These are phyloP conservation scores for Camptogramma bilineatum DNA, from an alignment of 2,888 invertebrate genomes.

Conservation along the genomic window DNA sequence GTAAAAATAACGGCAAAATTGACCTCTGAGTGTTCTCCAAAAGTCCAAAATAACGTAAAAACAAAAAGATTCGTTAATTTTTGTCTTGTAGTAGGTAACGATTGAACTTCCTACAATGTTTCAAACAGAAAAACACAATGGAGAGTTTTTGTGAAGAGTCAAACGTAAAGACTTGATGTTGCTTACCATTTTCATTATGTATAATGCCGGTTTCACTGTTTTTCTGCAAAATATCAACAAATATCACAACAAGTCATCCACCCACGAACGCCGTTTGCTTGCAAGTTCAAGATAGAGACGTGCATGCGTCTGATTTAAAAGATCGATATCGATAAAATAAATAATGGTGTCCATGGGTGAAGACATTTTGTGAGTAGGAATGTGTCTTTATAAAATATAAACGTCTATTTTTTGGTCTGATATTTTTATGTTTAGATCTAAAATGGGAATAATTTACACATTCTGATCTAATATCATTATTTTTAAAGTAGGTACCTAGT, in stretches of 20 bases:
- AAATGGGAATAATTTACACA: too few relatives aligned
- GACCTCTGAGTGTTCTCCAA: conserved; percentile 1
- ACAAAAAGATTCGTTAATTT: conserved; percentile 17
- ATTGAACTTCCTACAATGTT: conserved; percentile 1
- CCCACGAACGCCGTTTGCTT: conserved; percentile 58
- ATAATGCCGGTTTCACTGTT: conserved; percentile 59
- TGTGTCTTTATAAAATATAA: too few relatives aligned
- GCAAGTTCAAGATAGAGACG: conserved; percentile 7
- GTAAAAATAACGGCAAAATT: not conserved
- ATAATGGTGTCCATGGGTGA: too few relatives aligned
- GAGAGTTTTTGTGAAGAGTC: not conserved
- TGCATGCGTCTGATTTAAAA: not conserved
- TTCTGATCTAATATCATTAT: too few relatives aligned
- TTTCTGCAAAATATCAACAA: conserved; percentile 59
- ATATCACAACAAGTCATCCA: conserved; percentile 77
- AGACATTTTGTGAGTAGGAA: too few relatives aligned
- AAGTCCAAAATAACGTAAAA: not conserved
- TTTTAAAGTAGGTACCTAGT: too few relatives aligned
- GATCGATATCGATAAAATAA: conserved; percentile 6
- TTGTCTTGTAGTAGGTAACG: conserved; percentile 6
- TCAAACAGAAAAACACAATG: not conserved
- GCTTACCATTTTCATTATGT: conserved; percentile 67
- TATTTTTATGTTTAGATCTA: too few relatives aligned
- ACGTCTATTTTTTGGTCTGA: too few relatives aligned
- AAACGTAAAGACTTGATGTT: not conserved